Evolutionary conservation across 2,113 vertebrate genomes (phyloP), one percentile per base, ranked within the genome.

Genomic region (Bos indicus): DNA sequence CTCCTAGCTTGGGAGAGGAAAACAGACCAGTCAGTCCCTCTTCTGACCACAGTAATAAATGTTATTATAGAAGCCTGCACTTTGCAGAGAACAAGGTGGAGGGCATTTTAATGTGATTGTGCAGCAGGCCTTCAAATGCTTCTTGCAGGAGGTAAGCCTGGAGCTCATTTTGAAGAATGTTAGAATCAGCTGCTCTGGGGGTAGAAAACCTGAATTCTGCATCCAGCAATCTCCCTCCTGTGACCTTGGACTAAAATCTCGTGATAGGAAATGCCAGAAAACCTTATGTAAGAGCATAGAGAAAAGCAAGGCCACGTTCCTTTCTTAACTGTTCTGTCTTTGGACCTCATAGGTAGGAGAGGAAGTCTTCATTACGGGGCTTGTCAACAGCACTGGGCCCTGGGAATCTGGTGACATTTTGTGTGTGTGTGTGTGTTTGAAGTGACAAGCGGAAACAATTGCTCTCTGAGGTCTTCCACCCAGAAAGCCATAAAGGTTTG

Each of bases 391-490:
- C 56, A 46, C 74, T 3, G 0, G 26, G 59, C 67, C 67, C 33
- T 25, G 91, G 77, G 67, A 67, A n/a, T 28, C 64, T 56, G 43
- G 43, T 40, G 77, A 60, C 23, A 6, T 9, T 43, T 59, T 78
- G 19, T 78, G 51, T 90, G 60, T 89, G 13, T 74, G 46, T 88
- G 57, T 89, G 17, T 74, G 57, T 59, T 56, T 28, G 82, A 92
- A 89, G 21, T 91, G 95, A 87, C 83, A 93, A 82, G 81, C 46
- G 83, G 80, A 71, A 93, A 93, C 78, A 83, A 23, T 30, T 52
- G 43, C 33, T 71, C 67, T 88, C 86, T 78, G 52, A 46, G 26
- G 51, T 78, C 89, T 57, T 91, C 92, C 48, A 33, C 15, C 57
- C 23, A 26, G 25, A 62, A 84, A 90, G 30, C 64, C 33, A 23